Percentiles rank a stretch among this genome's conserved stretches.
Evolutionary conservation across 2,888 invertebrate genomes (phyloP).

Genomic region (Vandiemenella viatica): DNA sequence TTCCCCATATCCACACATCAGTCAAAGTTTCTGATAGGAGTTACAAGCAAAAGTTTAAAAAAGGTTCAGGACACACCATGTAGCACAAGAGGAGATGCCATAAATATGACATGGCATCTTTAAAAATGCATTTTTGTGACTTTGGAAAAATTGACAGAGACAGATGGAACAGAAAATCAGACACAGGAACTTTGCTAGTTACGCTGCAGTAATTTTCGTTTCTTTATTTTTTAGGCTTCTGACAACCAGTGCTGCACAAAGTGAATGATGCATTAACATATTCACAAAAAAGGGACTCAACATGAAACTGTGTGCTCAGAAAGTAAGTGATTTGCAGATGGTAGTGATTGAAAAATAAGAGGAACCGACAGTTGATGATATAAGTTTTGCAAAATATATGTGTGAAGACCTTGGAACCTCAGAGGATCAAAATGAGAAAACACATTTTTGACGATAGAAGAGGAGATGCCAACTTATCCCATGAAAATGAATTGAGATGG

Average conservation of each 20-base stretch:
- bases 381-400: background rate
- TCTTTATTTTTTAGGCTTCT: background rate
- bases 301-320: slow-evolving; percentile 5
- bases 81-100: background rate
- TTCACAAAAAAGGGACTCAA: slow-evolving; percentile 12
- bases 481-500: too few relatives aligned
- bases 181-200: slow-evolving; percentile 9
- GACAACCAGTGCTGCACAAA: background rate
- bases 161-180: slow-evolving; percentile 11
- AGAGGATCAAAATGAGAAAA: background rate
- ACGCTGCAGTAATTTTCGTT: slow-evolving; percentile 5
- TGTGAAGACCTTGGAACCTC: background rate
- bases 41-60: too few relatives aligned
- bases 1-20: too few relatives aligned
- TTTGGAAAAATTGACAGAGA: slow-evolving; percentile 4
- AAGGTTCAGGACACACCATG: background rate
- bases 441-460: slow-evolving; percentile 1
- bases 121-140: background rate
- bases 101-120: background rate
- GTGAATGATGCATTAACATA: slow-evolving; percentile 7
- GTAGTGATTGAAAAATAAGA: background rate
- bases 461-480: slow-evolving; percentile 4
- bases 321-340: slow-evolving; percentile 1
- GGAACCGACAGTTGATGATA: background rate
- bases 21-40: too few relatives aligned